Percentiles rank a stretch among this genome's conserved stretches.
These are phyloP conservation scores for Nothoprocta pentlandii DNA, from an alignment of 2,113 vertebrate genomes.

Conservation along the genomic window DNA sequence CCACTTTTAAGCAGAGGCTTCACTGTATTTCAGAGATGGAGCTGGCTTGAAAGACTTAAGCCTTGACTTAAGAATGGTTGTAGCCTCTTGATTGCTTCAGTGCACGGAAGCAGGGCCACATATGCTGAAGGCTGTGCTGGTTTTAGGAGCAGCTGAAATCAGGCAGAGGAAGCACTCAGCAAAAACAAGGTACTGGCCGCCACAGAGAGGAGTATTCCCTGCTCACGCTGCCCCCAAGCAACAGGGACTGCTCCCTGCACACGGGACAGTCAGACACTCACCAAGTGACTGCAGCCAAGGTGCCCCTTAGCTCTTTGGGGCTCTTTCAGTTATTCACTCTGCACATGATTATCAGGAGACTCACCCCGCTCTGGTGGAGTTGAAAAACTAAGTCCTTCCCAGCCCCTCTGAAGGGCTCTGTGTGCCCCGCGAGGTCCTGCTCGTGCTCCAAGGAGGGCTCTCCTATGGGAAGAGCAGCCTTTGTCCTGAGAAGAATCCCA, in stretches of 20 bases:
- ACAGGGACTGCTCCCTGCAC: neutral
- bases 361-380: neutral
- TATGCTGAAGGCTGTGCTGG: neutral
- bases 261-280: neutral
- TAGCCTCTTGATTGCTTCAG: neutral
- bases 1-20: neutral
- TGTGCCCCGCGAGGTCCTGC: neutral
- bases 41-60: neutral
- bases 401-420: neutral
- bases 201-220: too few species aligned
- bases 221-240: neutral
- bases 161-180: neutral
- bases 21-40: accelerated
- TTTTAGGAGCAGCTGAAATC: neutral
- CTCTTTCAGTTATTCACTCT: neutral
- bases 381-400: neutral
- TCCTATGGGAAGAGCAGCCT: neutral
- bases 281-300: neutral
- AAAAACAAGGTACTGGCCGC: too few species aligned
- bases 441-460: neutral
- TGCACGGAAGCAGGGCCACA: neutral
- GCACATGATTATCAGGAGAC: neutral
- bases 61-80: neutral
- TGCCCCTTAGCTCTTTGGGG: neutral
- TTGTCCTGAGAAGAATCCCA: neutral